phyloP scores from a whole-genome alignment of 2,888 invertebrate species.

The Acleris literana region DNA sequence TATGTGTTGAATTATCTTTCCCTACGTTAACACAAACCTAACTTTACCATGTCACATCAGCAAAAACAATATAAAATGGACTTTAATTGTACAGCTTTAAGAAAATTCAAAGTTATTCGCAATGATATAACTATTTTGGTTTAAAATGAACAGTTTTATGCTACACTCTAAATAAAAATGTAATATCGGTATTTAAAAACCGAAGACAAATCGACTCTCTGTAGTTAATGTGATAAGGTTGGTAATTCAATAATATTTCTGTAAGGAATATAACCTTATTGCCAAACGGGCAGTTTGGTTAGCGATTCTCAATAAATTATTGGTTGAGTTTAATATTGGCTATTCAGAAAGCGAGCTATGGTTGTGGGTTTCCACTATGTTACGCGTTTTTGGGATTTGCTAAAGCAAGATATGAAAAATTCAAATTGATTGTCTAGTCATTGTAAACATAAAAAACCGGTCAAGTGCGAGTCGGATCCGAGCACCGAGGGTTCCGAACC shows the following conservation, averaged over 20 bases:
- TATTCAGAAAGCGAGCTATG: slow-evolving; percentile 49
- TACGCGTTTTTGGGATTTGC: slow-evolving; percentile 39
- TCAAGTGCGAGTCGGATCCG: too few relatives aligned
- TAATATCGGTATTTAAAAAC: too few relatives aligned
- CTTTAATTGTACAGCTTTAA: neutral
- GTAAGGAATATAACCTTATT: too few relatives aligned
- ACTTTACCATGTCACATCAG: neutral
- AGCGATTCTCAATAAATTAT: slow-evolving; percentile 55
- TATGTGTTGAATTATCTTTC: slow-evolving; percentile 34
- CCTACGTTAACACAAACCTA: slow-evolving; percentile 23
- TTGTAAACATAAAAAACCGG: too few relatives aligned
- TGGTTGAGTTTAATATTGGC: slow-evolving; percentile 52
- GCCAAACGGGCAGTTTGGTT: too few relatives aligned
- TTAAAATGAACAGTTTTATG: slow-evolving; percentile 32
- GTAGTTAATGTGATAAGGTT: too few relatives aligned
- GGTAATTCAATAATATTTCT: too few relatives aligned
- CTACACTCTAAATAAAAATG: slow-evolving; percentile 11
- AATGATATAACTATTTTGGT: slow-evolving; percentile 7
- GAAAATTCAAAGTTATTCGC: neutral
- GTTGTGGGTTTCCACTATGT: slow-evolving; percentile 45
- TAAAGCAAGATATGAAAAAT: too few relatives aligned
- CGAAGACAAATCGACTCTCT: too few relatives aligned
- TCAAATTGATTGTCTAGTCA: too few relatives aligned
- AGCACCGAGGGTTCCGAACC: too few relatives aligned
- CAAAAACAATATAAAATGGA: slow-evolving; percentile 6